Conservation (phyloP, 2,797 vertebrate species). For the Enteromius afrohamiltoni region DNA sequence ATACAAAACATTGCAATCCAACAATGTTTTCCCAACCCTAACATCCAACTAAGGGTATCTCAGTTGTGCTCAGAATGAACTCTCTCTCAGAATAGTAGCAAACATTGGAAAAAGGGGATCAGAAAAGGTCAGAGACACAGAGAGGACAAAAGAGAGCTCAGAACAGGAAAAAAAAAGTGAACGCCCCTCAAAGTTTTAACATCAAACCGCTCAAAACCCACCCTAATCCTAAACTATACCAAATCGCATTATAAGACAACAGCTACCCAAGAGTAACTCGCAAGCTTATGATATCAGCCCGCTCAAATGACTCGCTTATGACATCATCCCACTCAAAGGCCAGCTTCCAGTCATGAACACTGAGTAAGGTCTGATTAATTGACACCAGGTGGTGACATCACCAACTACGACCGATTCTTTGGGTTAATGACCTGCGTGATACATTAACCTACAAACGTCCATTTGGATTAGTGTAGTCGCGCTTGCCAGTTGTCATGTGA, state of each 20-base stretch:
- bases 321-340: constrained; percentile 29
- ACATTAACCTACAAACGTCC: constrained; percentile 52
- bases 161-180: background rate
- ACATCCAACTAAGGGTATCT: background rate
- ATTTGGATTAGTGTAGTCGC: constrained; percentile 49
- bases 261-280: background rate
- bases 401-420: constrained; percentile 25
- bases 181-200: background rate
- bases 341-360: background rate
- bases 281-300: constrained; percentile 14
- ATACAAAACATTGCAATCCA: constrained; percentile 6
- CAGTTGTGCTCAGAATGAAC: constrained; percentile 29
- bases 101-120: constrained; percentile 18
- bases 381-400: constrained; percentile 52
- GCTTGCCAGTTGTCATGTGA: constrained; percentile 57
- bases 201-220: background rate
- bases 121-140: constrained; percentile 41
- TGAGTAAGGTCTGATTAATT: constrained; percentile 49
- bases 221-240: constrained; percentile 6
- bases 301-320: constrained; percentile 31
- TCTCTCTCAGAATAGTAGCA: constrained; percentile 33
- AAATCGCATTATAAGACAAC: background rate
- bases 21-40: constrained; percentile 16
- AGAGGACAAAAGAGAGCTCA: constrained; percentile 29
- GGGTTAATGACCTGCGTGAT: constrained; percentile 37